These are phyloP conservation scores for Mythimna pallens DNA, from an alignment of 2,888 invertebrate genomes.

Conservation along the genomic window DNA sequence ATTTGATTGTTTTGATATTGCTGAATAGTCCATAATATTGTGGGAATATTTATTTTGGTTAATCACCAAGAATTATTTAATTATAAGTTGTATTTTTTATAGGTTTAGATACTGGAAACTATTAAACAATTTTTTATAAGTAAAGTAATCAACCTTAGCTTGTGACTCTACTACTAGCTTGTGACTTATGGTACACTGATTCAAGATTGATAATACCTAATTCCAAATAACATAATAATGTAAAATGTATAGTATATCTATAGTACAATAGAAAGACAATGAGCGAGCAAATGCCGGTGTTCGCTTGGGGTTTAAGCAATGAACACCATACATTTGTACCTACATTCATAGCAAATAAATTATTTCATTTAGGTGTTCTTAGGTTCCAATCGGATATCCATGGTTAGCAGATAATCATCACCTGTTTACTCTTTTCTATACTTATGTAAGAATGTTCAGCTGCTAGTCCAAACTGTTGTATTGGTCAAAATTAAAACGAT, in stretches of 20 bases:
- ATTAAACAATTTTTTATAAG: not conserved
- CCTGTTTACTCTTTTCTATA: not conserved
- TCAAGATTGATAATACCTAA: slow-evolving; percentile 25
- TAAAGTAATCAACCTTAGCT: not conserved
- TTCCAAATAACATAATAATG: not conserved
- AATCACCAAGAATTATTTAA: not conserved
- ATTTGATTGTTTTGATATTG: not conserved
- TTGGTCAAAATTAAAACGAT: not conserved
- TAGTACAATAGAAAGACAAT: too few relatives aligned
- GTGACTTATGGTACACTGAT: slow-evolving; percentile 35
- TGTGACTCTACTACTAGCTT: slow-evolving; percentile 20
- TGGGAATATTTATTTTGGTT: slow-evolving; percentile 1
- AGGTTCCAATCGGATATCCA: not conserved
- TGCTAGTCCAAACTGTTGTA: not conserved
- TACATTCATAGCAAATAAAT: too few relatives aligned
- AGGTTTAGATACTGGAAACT: not conserved
- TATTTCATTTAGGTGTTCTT: not conserved
- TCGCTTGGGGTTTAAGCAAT: too few relatives aligned
- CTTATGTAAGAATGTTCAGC: not conserved
- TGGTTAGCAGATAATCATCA: not conserved
- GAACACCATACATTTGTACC: too few relatives aligned
- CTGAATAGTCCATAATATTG: not conserved
- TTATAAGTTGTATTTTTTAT: not conserved
- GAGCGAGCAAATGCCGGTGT: too few relatives aligned
- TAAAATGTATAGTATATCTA: too few relatives aligned